phyloP scores from a whole-genome alignment of 2,113 vertebrate species.

The Epinephelus moara region DNA sequence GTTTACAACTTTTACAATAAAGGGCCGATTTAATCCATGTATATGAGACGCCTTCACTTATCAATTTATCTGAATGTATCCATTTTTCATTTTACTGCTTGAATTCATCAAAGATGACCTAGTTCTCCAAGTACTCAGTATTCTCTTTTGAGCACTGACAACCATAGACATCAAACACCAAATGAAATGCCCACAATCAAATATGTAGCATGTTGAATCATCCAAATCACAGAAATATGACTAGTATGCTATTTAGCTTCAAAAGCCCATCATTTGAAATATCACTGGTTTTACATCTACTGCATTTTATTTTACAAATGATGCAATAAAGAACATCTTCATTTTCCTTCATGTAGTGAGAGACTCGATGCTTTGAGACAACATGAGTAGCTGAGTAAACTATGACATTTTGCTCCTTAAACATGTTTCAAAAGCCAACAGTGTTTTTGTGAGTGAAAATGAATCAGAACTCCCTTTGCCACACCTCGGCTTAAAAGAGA shows the following conservation, averaged over 20 bases:
- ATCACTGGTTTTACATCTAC: constrained; percentile 25
- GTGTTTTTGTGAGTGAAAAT: constrained; percentile 1
- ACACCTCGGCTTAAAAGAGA: constrained; percentile 19
- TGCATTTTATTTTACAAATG: neutral
- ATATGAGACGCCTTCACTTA: constrained; percentile 38
- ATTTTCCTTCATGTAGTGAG: neutral
- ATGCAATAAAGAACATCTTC: neutral
- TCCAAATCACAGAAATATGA: constrained; percentile 33
- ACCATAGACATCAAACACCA: constrained; percentile 40
- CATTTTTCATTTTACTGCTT: constrained; percentile 56
- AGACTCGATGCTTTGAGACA: neutral
- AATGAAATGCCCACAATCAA: constrained; percentile 51
- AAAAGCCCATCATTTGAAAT: constrained; percentile 31
- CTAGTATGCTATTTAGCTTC: constrained; percentile 26
- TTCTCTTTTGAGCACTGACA: constrained; percentile 56
- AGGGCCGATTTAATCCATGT: constrained; percentile 20
- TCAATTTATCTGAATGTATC: constrained; percentile 48
- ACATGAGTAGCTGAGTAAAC: neutral
- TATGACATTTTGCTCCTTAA: neutral
- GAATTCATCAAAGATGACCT: constrained; percentile 53
- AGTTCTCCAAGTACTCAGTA: constrained; percentile 45
- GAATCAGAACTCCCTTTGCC: constrained; percentile 14
- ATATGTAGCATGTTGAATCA: constrained; percentile 33
- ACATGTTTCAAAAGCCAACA: neutral
- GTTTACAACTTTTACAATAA: constrained; percentile 39